Percentiles rank a stretch among this genome's conserved stretches.
These are phyloP conservation scores for Thalassophryne amazonica DNA, from an alignment of 2,797 vertebrate genomes.

Conservation along the genomic window DNA sequence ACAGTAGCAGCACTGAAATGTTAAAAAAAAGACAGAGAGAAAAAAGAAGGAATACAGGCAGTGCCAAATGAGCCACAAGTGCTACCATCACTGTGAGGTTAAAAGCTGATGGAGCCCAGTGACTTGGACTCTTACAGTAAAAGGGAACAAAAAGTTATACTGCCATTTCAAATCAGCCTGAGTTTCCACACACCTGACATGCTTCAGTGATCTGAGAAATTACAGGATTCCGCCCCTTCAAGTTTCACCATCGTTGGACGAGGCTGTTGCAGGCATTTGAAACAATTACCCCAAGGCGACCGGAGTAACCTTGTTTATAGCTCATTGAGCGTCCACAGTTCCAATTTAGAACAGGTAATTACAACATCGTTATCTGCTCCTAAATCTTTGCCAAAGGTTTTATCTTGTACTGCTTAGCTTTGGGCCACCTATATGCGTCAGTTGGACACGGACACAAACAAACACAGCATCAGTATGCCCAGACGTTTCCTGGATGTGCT, in stretches of 20 bases:
- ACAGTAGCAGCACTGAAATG: constrained; percentile 42
- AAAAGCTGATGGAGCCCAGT: constrained; percentile 57
- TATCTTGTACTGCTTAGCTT: constrained; percentile 38
- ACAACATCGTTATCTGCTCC: constrained; percentile 60
- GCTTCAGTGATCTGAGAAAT: constrained; percentile 77
- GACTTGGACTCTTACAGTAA: constrained; percentile 55
- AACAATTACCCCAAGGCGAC: constrained; percentile 73
- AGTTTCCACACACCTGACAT: constrained; percentile 56
- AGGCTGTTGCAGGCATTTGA: constrained; percentile 63
- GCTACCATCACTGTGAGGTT: constrained; percentile 34
- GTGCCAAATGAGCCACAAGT: constrained; percentile 42
- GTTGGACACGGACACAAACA: constrained; percentile 52
- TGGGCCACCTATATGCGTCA: constrained; percentile 36
- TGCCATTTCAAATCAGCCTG: constrained; percentile 66
- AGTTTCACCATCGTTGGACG: constrained; percentile 68
- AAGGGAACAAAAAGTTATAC: constrained; percentile 66
- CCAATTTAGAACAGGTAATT: constrained; percentile 69
- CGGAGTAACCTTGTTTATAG: constrained; percentile 72
- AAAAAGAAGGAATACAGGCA: constrained; percentile 35
- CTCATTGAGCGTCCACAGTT: constrained; percentile 71
- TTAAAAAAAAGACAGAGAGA: constrained; percentile 37
- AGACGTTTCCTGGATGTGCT: constrained; percentile 39
- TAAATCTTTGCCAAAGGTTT: constrained; percentile 55
- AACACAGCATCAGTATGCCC: constrained; percentile 45
- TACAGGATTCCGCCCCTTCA: constrained; percentile 71